phyloP scores from a whole-genome alignment of 2,888 invertebrate species.

The Altica lythri region DNA sequence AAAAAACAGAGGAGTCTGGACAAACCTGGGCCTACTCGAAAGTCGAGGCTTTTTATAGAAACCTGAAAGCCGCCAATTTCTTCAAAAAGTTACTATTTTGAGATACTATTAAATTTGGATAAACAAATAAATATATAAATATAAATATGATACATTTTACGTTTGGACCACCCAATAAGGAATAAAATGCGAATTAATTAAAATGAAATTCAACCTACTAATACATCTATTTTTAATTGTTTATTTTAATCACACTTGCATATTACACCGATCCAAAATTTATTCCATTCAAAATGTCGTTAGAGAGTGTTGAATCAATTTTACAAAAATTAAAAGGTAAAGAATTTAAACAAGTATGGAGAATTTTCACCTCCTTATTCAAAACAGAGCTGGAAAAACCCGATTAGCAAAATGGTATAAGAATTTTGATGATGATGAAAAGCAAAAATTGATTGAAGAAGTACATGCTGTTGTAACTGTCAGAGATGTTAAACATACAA shows the following conservation, averaged over 20 bases:
- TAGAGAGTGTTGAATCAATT: constrained; percentile 29
- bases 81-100: too few relatives aligned
- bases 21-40: too few relatives aligned
- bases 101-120: too few relatives aligned
- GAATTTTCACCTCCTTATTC: constrained; percentile 79
- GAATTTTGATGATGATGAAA: constrained; percentile 99
- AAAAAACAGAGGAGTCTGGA: too few relatives aligned
- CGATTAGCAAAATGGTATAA: constrained; percentile 99
- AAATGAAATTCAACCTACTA: background rate
- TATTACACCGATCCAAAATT: constrained; percentile 4
- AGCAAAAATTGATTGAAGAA: constrained; percentile 99
- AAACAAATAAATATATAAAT: too few relatives aligned
- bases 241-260: constrained; percentile 22
- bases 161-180: too few relatives aligned
- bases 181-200: background rate
- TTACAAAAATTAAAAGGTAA: constrained; percentile 28
- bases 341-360: constrained; percentile 29
- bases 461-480: constrained; percentile 99
- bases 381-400: constrained; percentile 99
- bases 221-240: constrained; percentile 25
- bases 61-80: too few relatives aligned
- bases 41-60: too few relatives aligned
- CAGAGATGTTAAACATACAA: constrained; percentile 98
- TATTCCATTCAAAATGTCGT: constrained; percentile 26
- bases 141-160: too few relatives aligned